A percentile compares a stretch with the other conserved stretches of the same genome.
These are phyloP conservation scores for Cephus rjabovi DNA, from an alignment of 2,888 invertebrate species.

Conservation along the genomic window DNA sequence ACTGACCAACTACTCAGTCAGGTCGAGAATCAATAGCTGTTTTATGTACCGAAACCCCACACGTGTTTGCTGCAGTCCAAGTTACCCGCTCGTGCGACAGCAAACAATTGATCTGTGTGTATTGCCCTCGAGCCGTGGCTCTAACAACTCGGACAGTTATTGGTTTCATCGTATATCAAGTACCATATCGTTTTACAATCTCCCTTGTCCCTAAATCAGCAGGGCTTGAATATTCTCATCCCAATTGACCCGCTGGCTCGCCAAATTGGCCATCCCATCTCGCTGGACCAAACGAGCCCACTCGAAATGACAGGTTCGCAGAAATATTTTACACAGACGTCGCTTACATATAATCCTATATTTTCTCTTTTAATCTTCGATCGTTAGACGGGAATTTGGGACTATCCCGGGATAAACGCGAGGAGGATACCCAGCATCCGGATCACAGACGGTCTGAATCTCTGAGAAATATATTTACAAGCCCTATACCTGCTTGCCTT, in stretches of 20 bases:
- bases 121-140: slow-evolving; percentile 14
- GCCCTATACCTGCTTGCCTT: neutral
- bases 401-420: neutral
- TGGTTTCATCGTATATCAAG: slow-evolving; percentile 14
- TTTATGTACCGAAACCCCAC: slow-evolving; percentile 7
- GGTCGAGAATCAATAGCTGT: slow-evolving; percentile 17
- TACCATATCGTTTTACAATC: slow-evolving; percentile 16
- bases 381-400: neutral
- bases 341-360: neutral
- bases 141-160: slow-evolving; percentile 13
- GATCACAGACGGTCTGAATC: neutral
- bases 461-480: neutral
- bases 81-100: slow-evolving; percentile 15
- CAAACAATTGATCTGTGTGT: slow-evolving; percentile 13
- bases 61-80: slow-evolving; percentile 10
- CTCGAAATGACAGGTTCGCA: neutral
- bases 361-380: neutral
- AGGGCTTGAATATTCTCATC: slow-evolving; percentile 6
- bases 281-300: neutral
- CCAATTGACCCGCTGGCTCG: neutral
- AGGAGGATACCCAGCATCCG: neutral
- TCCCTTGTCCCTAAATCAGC: slow-evolving; percentile 3
- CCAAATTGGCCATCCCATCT: neutral
- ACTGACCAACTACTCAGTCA: slow-evolving; percentile 7
- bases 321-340: neutral